phyloP scores from a whole-genome alignment of 2,113 vertebrate species.

The Dendrocopos noguchii region DNA sequence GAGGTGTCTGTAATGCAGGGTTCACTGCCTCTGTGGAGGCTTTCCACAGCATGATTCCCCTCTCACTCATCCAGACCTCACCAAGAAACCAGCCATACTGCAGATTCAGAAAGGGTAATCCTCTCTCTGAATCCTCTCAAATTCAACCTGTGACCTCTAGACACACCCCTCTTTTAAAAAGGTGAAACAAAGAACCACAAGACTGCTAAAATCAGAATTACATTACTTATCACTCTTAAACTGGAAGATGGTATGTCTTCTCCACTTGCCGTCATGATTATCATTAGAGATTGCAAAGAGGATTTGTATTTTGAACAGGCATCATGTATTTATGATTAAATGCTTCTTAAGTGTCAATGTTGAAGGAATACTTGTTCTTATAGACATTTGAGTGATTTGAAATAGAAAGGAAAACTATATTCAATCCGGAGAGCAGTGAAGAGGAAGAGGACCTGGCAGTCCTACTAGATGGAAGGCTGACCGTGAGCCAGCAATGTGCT shows the following conservation, averaged over 20 bases:
- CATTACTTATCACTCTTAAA: not conserved
- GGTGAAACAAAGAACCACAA: not conserved
- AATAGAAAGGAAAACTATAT: not conserved
- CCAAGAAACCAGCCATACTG: not conserved
- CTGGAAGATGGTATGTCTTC: not conserved
- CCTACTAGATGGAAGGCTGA: too few species aligned
- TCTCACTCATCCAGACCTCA: not conserved
- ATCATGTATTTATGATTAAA: not conserved
- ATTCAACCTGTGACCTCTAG: not conserved
- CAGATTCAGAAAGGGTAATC: not conserved
- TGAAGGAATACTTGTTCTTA: not conserved
- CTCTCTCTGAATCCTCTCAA: not conserved
- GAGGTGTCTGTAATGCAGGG: not conserved
- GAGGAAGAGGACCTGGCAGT: too few species aligned
- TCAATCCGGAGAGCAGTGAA: not conserved
- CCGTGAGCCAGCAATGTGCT: too few species aligned
- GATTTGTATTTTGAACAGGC: not conserved
- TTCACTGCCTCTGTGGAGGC: not conserved
- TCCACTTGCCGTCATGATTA: not conserved
- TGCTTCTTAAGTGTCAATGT: not conserved
- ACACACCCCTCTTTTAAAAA: not conserved
- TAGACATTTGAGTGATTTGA: not conserved
- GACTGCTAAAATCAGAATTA: not conserved
- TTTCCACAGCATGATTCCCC: not conserved
- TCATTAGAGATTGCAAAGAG: not conserved